Evolutionary conservation across 2,113 vertebrate genomes (phyloP), one percentile per base, ranked within the genome.

Genomic region (Spea multiplicata): DNA sequence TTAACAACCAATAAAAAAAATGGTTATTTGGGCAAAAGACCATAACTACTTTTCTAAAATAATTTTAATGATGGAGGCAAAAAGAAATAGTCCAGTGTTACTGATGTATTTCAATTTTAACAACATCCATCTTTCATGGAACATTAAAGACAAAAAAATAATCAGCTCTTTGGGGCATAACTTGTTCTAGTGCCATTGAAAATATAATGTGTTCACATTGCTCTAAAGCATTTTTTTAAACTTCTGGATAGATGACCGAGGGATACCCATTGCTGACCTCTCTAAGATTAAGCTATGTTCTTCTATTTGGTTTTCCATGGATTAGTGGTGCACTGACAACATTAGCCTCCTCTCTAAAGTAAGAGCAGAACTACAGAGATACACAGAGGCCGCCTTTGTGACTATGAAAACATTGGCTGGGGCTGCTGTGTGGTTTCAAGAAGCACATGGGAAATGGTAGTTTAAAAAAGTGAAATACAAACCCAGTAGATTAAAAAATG

Each of bases 381-480:
- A 69, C 53, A 77, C 75, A 77, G 76, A 83, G 82, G 67, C 75
- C 67, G 78, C 44, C 84, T 85, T 83, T 81, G 61, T 82, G 83
- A 82, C 83, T 81, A 71, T 81, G 80, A 84, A 83, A 87, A 84
- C 78, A 84, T 72, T 74, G 84, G 76, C 59, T 79, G 79, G 64
- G 83, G 73, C 83, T 83, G 86, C 75, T 83, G 49, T 84, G 88
- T 64, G 79, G 81, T 87, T 87, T 86, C 75, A 84, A 86, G 76
- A 86, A 86, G 81, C 72, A 83, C 69, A 84, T 77, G 80, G 78
- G 86, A 82, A 88, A 83, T 30, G 82, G 65, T 66, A 67, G 75
- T 75, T 82, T 70, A 82, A 87, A 90, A 87, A 85, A 81, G 85
- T 9, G 82, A 84, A 85, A 88, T 87, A 83, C 83, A 79, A 44